Conservation (phyloP, 2,113 vertebrate species). For the Strigops habroptila region DNA sequence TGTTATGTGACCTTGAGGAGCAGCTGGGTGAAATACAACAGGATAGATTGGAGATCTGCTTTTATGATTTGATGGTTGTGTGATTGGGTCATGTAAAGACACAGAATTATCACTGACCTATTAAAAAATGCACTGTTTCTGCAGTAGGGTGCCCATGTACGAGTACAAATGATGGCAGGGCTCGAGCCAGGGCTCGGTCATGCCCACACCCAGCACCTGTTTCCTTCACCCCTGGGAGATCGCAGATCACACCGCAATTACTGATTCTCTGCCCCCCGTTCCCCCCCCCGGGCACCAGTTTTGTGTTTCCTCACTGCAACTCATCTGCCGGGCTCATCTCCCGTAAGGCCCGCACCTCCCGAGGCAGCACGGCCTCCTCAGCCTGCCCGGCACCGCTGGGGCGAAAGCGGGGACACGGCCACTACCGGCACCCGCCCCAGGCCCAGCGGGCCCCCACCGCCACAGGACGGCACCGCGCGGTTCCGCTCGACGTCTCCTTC, state of each 20-base stretch:
- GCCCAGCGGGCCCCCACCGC: too few species aligned
- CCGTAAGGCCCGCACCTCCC: background rate
- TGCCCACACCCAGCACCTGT: background rate
- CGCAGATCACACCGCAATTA: background rate
- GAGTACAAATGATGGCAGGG: fast-evolving
- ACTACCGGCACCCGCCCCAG: too few species aligned
- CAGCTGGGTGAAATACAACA: background rate
- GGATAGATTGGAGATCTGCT: background rate
- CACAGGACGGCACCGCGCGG: fast-evolving
- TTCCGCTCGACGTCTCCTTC: background rate
- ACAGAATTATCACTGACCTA: background rate
- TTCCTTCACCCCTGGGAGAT: background rate
- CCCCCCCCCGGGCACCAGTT: too few species aligned
- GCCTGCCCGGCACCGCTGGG: too few species aligned
- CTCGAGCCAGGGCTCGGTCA: background rate
- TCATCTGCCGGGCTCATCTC: background rate
- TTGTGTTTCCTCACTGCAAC: fast-evolving
- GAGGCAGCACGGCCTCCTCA: background rate
- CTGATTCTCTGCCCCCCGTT: fast-evolving
- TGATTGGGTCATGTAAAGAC: background rate
- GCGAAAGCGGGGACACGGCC: fast-evolving
- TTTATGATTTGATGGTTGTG: background rate
- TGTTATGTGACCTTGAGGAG: fast-evolving
- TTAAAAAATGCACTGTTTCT: fast-evolving
- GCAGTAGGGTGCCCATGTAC: fast-evolving